phyloP scores from a whole-genome alignment of 2,113 vertebrate genomes.

The Redunca redunca region DNA sequence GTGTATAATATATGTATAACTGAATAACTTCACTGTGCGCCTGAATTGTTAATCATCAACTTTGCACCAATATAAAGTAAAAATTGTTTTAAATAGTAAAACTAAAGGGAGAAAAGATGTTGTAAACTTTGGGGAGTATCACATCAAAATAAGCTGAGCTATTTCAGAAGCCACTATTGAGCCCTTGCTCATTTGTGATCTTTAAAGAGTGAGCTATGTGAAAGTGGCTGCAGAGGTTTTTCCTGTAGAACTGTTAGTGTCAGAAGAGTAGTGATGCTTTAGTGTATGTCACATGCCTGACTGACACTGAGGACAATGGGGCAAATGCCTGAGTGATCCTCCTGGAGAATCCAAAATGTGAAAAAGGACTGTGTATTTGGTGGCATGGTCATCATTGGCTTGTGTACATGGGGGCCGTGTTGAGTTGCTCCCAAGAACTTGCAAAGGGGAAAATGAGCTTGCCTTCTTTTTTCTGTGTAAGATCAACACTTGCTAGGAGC shows the following conservation, averaged over 20 bases:
- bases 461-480: background rate
- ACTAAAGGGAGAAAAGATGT: background rate
- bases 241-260: background rate
- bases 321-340: background rate
- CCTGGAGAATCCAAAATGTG: background rate
- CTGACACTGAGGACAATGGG: background rate
- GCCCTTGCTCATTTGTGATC: background rate
- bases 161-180: background rate
- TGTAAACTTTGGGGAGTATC: background rate
- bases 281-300: background rate
- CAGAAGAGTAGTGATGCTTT: background rate
- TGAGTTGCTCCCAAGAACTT: background rate
- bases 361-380: too few species aligned
- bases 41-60: background rate
- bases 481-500: background rate
- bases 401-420: background rate
- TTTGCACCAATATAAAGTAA: background rate
- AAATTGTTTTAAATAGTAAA: background rate
- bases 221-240: background rate
- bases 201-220: background rate
- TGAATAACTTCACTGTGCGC: background rate
- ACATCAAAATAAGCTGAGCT: background rate
- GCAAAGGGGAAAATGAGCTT: background rate
- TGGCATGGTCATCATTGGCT: background rate
- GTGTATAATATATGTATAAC: background rate